Evolutionary conservation across 92 coral and sea anemone species (phyloP).

Genomic region (Montipora capitata): DNA sequence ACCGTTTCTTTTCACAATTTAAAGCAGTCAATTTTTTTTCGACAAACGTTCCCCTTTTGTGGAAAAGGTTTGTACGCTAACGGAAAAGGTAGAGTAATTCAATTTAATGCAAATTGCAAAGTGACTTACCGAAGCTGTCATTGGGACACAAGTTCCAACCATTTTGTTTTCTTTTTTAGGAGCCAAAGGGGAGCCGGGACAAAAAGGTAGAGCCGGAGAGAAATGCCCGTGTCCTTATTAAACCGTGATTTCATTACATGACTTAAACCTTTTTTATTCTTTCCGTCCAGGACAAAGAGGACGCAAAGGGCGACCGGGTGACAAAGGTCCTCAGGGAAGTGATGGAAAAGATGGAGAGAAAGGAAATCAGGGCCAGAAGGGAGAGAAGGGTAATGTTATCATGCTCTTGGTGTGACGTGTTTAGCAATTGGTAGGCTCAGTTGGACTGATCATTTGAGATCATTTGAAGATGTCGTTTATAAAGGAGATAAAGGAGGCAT

Average conservation of each 20-base stretch:
- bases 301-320: conserved; percentile 73
- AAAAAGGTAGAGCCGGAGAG: conserved; percentile 42
- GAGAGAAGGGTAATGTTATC: conserved; percentile 28
- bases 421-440: too few relatives aligned
- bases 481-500: too few relatives aligned
- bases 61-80: background rate
- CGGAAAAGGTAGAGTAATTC: too few relatives aligned
- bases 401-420: background rate
- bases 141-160: too few relatives aligned
- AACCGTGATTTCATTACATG: too few relatives aligned
- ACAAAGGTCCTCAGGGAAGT: conserved; percentile 41
- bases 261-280: background rate
- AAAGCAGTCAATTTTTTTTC: background rate
- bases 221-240: too few relatives aligned
- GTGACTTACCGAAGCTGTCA: background rate
- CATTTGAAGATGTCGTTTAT: too few relatives aligned
- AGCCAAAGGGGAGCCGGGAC: conserved; percentile 79
- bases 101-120: background rate
- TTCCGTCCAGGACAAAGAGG: conserved; percentile 62
- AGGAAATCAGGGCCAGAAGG: conserved; percentile 35
- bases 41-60: background rate
- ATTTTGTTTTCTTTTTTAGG: conserved; percentile 33
- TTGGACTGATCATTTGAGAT: too few relatives aligned
- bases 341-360: conserved; percentile 51
- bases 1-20: background rate